Evolutionary conservation across 23 tunicate genomes (phyloP).

Genomic region (Phallusia fumigata): DNA sequence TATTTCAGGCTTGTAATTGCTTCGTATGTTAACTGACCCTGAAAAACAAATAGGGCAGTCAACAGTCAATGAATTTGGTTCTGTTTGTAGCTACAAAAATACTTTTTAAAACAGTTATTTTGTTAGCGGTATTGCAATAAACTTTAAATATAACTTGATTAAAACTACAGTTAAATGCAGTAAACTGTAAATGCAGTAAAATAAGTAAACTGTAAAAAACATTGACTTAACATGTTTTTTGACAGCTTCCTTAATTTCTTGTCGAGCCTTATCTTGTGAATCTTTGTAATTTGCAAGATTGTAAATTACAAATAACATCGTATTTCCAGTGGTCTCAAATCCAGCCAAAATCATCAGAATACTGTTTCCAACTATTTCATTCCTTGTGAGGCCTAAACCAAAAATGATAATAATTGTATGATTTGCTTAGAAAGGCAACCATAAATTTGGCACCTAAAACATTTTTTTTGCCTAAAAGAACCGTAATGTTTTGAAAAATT

Average conservation of each 20-base stretch:
- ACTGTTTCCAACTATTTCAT: slow-evolving; percentile 68
- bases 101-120: too few species aligned
- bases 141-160: too few species aligned
- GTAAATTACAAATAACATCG: slow-evolving; percentile 53
- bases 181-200: too few species aligned
- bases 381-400: slow-evolving; percentile 68
- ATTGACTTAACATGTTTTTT: slow-evolving; percentile 30
- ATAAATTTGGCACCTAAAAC: too few species aligned
- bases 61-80: too few species aligned
- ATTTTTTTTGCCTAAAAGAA: too few species aligned
- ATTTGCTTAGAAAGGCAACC: too few species aligned
- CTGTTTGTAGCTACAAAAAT: too few species aligned
- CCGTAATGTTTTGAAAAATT: too few species aligned
- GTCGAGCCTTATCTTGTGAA: slow-evolving; percentile 48
- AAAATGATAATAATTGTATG: too few species aligned
- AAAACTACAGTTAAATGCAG: too few species aligned
- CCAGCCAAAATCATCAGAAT: slow-evolving; percentile 84
- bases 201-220: background rate
- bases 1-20: background rate
- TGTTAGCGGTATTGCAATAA: too few species aligned
- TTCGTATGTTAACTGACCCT: slow-evolving; percentile 12
- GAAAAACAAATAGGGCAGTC: background rate
- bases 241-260: slow-evolving; percentile 55
- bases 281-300: slow-evolving; percentile 72
- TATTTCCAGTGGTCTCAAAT: slow-evolving; percentile 72